Conservation (phyloP, 2,797 vertebrate species). For the Scarus forsteni region DNA sequence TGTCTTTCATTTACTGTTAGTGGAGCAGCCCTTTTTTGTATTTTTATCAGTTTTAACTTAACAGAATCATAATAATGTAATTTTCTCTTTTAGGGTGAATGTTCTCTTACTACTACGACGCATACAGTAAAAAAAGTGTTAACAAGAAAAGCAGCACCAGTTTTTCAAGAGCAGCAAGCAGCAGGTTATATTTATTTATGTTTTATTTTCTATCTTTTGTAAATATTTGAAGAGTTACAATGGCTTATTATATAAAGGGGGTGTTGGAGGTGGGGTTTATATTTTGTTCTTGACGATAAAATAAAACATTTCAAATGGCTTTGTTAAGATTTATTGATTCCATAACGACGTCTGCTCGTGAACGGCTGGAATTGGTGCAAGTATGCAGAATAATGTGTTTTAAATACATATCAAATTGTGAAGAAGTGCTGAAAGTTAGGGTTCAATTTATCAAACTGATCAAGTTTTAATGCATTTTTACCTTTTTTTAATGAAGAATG, state of each 20-base stretch:
- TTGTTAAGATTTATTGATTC: not conserved
- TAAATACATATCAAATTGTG: no score
- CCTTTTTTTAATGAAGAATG: no score
- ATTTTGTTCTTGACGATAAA: slow-evolving; percentile 78
- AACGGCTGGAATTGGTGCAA: no score
- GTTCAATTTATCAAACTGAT: no score
- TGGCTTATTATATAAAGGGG: slow-evolving; percentile 74
- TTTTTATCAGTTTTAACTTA: slow-evolving; percentile 19
- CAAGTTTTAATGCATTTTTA: no score
- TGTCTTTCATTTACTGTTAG: not conserved
- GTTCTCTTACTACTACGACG: slow-evolving; percentile 1
- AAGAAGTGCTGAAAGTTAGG: not conserved
- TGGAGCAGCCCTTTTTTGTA: slow-evolving; percentile 19
- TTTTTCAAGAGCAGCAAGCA: slow-evolving; percentile 56
- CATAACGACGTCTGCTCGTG: no score
- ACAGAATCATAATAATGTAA: slow-evolving; percentile 3
- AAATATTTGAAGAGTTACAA: slow-evolving; percentile 85
- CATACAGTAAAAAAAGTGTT: slow-evolving; percentile 36
- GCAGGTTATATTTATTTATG: slow-evolving; percentile 82
- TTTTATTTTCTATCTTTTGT: slow-evolving; percentile 86
- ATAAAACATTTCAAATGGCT: slow-evolving; percentile 75
- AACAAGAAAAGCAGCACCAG: slow-evolving; percentile 44
- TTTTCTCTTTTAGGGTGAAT: slow-evolving; percentile 25
- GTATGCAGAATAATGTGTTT: no score
- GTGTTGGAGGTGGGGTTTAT: slow-evolving; percentile 79